phyloP scores from a whole-genome alignment of 2,113 vertebrate species.

The Tachuris rubrigastra region DNA sequence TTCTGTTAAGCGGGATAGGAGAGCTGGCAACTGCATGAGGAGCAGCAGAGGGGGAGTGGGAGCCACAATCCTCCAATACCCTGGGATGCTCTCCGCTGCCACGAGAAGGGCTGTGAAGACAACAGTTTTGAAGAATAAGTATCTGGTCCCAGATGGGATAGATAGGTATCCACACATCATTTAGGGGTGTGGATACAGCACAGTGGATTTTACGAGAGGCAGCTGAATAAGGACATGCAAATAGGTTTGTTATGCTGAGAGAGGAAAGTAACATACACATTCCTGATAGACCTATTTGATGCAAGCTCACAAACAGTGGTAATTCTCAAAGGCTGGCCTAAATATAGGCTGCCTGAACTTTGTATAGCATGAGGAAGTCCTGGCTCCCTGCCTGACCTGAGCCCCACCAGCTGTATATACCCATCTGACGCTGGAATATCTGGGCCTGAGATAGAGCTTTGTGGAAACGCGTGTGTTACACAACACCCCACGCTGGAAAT shows the following conservation, averaged over 20 bases:
- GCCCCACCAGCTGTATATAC: not conserved
- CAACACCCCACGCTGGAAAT: fast-evolving
- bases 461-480: not conserved
- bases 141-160: not conserved
- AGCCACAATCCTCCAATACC: fast-evolving
- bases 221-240: not conserved
- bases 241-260: not conserved
- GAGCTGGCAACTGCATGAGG: fast-evolving
- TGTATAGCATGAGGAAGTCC: not conserved
- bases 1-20: not conserved
- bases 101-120: not conserved
- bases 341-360: not conserved
- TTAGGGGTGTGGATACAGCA: not conserved
- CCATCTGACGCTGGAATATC: not conserved
- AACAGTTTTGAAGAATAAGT: not conserved
- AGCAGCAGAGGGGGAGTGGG: not conserved
- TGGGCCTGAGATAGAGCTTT: not conserved
- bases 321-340: not conserved
- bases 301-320: not conserved
- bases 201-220: not conserved
- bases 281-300: not conserved
- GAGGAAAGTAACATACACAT: not conserved
- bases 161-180: not conserved
- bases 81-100: not conserved
- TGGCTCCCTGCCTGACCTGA: not conserved